Base-by-base conservation (phyloP, 2,888 invertebrate genomes). In the Tipula vernalis region DNA sequence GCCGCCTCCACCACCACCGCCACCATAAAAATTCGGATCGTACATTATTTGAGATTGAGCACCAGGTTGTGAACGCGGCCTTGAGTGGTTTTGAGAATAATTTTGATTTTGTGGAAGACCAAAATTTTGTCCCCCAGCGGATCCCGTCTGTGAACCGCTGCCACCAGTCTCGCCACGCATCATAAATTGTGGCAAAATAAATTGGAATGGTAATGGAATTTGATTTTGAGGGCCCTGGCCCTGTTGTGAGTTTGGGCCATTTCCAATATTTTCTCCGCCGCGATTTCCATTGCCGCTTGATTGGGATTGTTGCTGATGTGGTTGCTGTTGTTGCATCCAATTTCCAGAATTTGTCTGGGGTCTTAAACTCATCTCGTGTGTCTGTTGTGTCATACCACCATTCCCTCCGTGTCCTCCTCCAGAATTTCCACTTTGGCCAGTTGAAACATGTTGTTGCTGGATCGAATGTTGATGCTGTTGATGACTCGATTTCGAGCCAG, bases 151-250 rank as follows among this genome's bases (percentile, higher is more conserved):
- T 44, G 85, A 18, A 18, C 42, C 87, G 2, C 42, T 15, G 3
- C 39, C 42, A 39, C 86, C 83, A 86, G 71, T 28, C 15, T 90
- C 90, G 44, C 90, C 89, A 86, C 91, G 91, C 88, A 90, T 90
- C 91, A 96, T 96, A 93, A 96, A 96, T 89, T 95, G 94, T 89
- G 96, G 96, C 93, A 96, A 94, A 89, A 96, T 94, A 89, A 95
- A 94, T 89, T 94, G 94, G 91, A 94, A 95, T 89, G 95, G 95
- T 90, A 94, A 93, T 88, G 94, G 94, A 89, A 94, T 93, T 88
- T 93, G 93, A 90, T 93, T 91, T 89, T 92, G 93, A 90, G 92
- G 92, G 90, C 91, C 91, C 92, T 93, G 90, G 89, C 90, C 91
- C 92, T 92, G 90, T 90, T 88, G 89, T 42, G 91, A 88, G 42